Evolutionary conservation across 2,888 invertebrate species (phyloP).

Genomic region (Eupithecia dodoneata): DNA sequence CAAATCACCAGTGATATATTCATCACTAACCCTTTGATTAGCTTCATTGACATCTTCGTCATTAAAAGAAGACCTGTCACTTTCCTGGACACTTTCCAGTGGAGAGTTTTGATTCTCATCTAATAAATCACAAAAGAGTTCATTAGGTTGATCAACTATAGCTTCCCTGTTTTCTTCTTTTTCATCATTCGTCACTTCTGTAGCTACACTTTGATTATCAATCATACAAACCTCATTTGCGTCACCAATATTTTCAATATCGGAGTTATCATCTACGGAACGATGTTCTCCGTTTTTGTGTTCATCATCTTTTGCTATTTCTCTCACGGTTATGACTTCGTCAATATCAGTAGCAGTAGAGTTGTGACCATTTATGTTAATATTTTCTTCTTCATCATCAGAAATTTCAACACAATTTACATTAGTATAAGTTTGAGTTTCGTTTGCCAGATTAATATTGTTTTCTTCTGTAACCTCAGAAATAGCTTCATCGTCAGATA

Average conservation of each 20-base stretch:
- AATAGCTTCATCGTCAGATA: conserved; percentile 14
- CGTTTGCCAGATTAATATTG: not conserved
- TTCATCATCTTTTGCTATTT: conserved; percentile 4
- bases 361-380: not conserved
- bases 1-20: conserved; percentile 11
- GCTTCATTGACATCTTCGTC: not conserved
- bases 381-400: conserved; percentile 21
- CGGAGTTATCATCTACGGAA: not conserved
- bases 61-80: not conserved
- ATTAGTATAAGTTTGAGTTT: not conserved
- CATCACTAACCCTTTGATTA: not conserved
- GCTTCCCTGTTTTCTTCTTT: not conserved
- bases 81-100: not conserved
- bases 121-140: not conserved
- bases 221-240: not conserved
- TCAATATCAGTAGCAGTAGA: not conserved
- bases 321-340: not conserved
- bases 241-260: not conserved
- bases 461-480: conserved; percentile 1
- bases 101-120: not conserved
- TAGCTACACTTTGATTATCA: not conserved
- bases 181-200: not conserved
- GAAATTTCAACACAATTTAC: conserved; percentile 14
- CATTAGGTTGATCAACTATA: not conserved
- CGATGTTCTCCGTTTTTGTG: not conserved